Conservation (phyloP, 2,113 vertebrate genomes). For the Patagioenas fasciata region DNA sequence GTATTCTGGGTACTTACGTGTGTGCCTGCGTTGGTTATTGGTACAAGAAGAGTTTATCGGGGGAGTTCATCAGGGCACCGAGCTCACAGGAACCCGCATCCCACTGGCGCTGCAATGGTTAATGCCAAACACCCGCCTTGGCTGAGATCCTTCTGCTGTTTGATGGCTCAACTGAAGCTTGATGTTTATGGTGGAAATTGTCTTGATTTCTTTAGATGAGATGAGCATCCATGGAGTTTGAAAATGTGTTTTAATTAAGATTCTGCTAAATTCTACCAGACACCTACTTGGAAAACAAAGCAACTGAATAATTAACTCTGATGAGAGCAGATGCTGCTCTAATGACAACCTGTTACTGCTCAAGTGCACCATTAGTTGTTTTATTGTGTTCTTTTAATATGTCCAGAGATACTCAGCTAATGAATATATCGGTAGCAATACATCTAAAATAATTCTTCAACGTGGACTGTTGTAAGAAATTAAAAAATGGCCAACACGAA, state of each 20-base stretch:
- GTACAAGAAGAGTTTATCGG: not conserved
- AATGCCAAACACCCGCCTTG: slow-evolving; percentile 58
- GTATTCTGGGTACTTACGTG: not conserved
- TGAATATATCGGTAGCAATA: slow-evolving; percentile 64
- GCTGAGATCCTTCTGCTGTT: slow-evolving; percentile 76
- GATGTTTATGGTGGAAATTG: slow-evolving; percentile 83
- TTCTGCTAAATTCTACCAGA: slow-evolving; percentile 88
- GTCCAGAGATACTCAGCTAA: slow-evolving; percentile 77
- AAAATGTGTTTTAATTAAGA: slow-evolving; percentile 89
- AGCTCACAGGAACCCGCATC: not conserved
- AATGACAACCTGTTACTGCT: slow-evolving; percentile 90
- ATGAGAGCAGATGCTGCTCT: slow-evolving; percentile 91
- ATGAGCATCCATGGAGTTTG: slow-evolving; percentile 85
- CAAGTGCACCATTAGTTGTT: slow-evolving; percentile 82
- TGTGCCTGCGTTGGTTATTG: not conserved
- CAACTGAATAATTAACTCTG: slow-evolving; percentile 87
- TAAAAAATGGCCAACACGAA: slow-evolving; percentile 3
- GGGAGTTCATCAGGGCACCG: not conserved
- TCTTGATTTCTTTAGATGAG: slow-evolving; percentile 84
- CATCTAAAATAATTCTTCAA: slow-evolving; percentile 67
- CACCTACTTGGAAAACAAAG: slow-evolving; percentile 88
- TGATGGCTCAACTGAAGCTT: slow-evolving; percentile 82
- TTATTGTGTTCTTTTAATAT: slow-evolving; percentile 77
- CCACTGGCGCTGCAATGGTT: slow-evolving; percentile 46
- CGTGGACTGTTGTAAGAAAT: not conserved